Base-by-base conservation (phyloP, 1,140 invertebrate genomes). In the Brachionus sp. region DNA sequence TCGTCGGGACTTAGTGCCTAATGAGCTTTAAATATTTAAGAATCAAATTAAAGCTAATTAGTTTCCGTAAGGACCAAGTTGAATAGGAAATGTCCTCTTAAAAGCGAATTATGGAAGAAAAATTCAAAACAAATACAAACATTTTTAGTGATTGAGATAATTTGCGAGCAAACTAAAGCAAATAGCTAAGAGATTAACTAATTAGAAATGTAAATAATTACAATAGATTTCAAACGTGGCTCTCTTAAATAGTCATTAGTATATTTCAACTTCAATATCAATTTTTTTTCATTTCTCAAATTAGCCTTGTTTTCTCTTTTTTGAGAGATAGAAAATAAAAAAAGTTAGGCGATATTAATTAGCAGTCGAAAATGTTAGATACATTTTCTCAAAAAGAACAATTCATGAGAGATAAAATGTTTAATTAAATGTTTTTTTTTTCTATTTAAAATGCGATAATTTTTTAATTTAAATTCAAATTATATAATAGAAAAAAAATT, bases 101-200 rank as follows among this genome's bases (percentile, higher is more conserved):
- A 42, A 29, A 2, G 29, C 29, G 29, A 29, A 57, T 57, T 57
- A 0, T 16, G 19, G 19, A 57, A 19, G 50, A 23, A 57, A 23
- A 57, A 23, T 57, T 57, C 13, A 70, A 70, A 70, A 39, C 37
- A 12, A 70, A 23, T 44, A 39, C 9, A 70, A 70, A 70, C 37
- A 70, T 70, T 70, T 7, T 35, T 70, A 39, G 37, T 19, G 33
- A 37, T 44, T 19, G 37, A 39, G n/a, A 39, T 70, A 19, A 70
- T 70, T 70, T 70, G 35, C 29, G 37, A 70, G 66, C 66, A 70
- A 70, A 39, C 35, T 37, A 39, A 70, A 70, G 66, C 37, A 70
- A 70, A 70, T 70, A 70, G 37, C 16, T 70, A 70, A 70, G 66
- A 70, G 66, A 70, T 70, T 70, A 70, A 70, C 66, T 70, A 70